Conservation (phyloP, 2,113 vertebrate species). For the Pholis gunnellus region DNA sequence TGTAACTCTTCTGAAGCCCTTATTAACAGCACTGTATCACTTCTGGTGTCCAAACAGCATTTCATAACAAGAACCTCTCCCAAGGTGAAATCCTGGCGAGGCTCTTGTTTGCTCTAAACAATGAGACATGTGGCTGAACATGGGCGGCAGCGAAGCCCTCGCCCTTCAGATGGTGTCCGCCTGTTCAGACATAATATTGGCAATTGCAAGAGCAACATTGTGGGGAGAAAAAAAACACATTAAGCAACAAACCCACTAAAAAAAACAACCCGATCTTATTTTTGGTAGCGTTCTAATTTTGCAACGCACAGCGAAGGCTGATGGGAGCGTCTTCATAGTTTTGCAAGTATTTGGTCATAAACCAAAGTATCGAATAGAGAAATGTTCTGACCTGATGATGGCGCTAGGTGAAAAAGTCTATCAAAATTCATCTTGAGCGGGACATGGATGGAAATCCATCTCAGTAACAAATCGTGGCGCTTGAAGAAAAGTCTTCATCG, state of each 20-base stretch:
- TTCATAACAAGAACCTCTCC: slow-evolving; percentile 24
- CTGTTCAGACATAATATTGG: slow-evolving; percentile 42
- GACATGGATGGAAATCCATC: not conserved
- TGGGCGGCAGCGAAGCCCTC: not conserved
- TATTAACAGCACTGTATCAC: not conserved
- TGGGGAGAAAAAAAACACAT: no score
- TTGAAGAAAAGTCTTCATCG: not conserved
- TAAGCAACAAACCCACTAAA: not conserved
- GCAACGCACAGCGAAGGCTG: no score
- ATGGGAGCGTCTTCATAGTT: not conserved
- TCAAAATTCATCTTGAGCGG: not conserved
- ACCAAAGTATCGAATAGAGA: not conserved
- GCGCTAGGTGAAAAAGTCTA: not conserved
- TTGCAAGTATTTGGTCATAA: not conserved
- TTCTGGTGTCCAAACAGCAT: slow-evolving; percentile 37
- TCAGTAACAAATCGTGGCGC: no score
- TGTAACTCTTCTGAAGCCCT: slow-evolving; percentile 1
- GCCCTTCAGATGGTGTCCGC: slow-evolving; percentile 42
- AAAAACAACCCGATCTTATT: not conserved
- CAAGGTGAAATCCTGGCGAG: slow-evolving; percentile 11
- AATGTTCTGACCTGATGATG: not conserved
- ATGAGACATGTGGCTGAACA: slow-evolving; percentile 41
- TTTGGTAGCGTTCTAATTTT: not conserved
- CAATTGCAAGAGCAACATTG: not conserved
- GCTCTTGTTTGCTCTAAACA: slow-evolving; percentile 17